These are phyloP conservation scores for Corythoichthys haematopterus DNA, from an alignment of 2,113 vertebrate genomes.

Conservation along the genomic window DNA sequence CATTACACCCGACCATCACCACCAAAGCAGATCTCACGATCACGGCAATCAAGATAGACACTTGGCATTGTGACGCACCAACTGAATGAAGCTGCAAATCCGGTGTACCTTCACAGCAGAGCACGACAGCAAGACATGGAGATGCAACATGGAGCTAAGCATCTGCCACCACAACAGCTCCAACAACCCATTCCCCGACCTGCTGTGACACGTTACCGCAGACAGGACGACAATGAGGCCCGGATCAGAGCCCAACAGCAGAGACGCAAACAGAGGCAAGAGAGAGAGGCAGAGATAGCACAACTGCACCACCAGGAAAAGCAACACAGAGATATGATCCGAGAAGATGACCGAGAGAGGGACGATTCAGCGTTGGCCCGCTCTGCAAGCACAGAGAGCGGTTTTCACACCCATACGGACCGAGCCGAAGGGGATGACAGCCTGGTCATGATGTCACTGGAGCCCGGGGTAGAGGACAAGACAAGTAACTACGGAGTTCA, in stretches of 20 bases:
- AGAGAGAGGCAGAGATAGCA: conserved; percentile 58
- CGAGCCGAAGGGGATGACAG: conserved; percentile 86
- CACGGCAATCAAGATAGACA: conserved; percentile 54
- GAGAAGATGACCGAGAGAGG: conserved; percentile 77
- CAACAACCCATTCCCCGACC: conserved; percentile 59
- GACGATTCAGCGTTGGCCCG: conserved; percentile 75
- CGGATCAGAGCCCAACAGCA: conserved; percentile 66
- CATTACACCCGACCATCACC: conserved; percentile 33
- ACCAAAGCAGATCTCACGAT: conserved; percentile 42
- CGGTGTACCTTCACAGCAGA: conserved; percentile 21
- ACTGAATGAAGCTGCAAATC: conserved; percentile 16
- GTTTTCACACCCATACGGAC: conserved; percentile 92
- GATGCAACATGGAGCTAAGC: conserved; percentile 46
- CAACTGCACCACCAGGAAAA: conserved; percentile 39
- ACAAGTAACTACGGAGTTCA: conserved; percentile 45
- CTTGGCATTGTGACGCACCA: conserved; percentile 53
- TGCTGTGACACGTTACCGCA: conserved; percentile 66
- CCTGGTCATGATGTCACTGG: conserved; percentile 60
- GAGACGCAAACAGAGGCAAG: conserved; percentile 62
- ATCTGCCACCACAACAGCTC: neutral
- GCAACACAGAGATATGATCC: conserved; percentile 30
- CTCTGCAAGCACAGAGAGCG: conserved; percentile 92
- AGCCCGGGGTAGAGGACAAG: conserved; percentile 65
- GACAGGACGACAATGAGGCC: conserved; percentile 70
- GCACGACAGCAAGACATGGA: conserved; percentile 47